These are phyloP conservation scores for Dromococcyx pavoninus DNA, from an alignment of 2,797 vertebrate genomes.

Conservation along the genomic window DNA sequence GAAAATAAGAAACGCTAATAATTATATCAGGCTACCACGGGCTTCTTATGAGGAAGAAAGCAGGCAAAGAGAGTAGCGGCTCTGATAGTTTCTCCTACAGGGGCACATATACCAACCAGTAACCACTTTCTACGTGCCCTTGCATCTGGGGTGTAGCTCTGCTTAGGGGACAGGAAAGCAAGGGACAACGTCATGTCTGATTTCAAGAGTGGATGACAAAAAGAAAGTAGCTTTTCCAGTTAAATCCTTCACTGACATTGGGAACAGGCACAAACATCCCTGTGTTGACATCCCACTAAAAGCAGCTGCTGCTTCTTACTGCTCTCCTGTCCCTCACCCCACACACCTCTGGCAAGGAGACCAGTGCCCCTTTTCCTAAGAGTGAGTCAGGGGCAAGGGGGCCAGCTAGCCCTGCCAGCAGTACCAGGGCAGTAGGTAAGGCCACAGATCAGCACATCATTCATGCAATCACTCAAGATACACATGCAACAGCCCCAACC, in stretches of 20 bases:
- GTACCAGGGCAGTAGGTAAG: neutral
- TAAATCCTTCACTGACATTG: neutral
- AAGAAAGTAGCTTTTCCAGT: neutral
- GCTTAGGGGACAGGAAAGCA: neutral
- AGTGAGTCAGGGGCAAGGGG: rapidly evolving
- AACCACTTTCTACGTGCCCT: neutral
- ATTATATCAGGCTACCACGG: neutral
- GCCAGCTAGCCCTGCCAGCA: neutral
- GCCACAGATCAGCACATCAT: neutral
- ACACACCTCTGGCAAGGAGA: neutral
- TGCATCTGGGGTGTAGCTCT: rapidly evolving
- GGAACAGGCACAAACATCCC: neutral
- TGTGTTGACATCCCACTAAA: neutral
- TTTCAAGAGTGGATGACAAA: neutral
- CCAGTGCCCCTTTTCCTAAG: neutral
- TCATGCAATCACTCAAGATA: neutral
- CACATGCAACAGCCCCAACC: neutral
- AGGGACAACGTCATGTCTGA: neutral
- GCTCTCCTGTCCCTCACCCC: neutral
- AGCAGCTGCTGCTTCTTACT: neutral
- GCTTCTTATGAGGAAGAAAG: neutral
- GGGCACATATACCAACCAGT: neutral
- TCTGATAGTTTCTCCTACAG: neutral
- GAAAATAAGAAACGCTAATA: conserved; percentile 2
- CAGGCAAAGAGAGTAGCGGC: neutral